Evolutionary conservation across 2,797 vertebrate genomes (phyloP).

Genomic region (Rhinichthys osculus): DNA sequence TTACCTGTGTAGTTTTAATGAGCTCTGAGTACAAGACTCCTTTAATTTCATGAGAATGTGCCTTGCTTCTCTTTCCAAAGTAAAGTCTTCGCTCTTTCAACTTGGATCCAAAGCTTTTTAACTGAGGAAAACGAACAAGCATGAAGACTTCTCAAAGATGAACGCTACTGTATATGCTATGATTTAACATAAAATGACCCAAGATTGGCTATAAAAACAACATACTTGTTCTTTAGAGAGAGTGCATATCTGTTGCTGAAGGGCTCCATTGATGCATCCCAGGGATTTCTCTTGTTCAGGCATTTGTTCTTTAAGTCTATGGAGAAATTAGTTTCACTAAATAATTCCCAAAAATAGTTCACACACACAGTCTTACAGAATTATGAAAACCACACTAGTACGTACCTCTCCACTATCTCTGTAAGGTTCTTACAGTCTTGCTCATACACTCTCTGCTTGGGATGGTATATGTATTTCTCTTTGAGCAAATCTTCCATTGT

Average conservation of each 20-base stretch:
- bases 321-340: neutral
- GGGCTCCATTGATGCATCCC: slow-evolving; percentile 67
- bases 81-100: slow-evolving; percentile 75
- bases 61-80: slow-evolving; percentile 78
- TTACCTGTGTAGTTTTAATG: slow-evolving; percentile 70
- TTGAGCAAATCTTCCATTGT: slow-evolving; percentile 80
- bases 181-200: neutral
- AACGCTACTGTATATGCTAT: neutral
- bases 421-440: slow-evolving; percentile 81
- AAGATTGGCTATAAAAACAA: neutral
- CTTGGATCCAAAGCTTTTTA: slow-evolving; percentile 73
- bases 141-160: neutral
- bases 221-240: slow-evolving; percentile 75
- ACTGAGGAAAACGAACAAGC: slow-evolving; percentile 60
- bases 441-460: slow-evolving; percentile 87
- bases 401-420: slow-evolving; percentile 84
- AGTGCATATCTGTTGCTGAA: slow-evolving; percentile 73
- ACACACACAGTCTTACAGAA: neutral
- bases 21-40: slow-evolving; percentile 72
- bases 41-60: slow-evolving; percentile 78
- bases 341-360: neutral
- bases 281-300: slow-evolving; percentile 74
- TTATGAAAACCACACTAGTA: slow-evolving; percentile 8
- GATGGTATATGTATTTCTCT: slow-evolving; percentile 82
- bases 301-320: slow-evolving; percentile 74